These are phyloP conservation scores for Colius striatus DNA, from an alignment of 2,113 vertebrate genomes.

Conservation along the genomic window DNA sequence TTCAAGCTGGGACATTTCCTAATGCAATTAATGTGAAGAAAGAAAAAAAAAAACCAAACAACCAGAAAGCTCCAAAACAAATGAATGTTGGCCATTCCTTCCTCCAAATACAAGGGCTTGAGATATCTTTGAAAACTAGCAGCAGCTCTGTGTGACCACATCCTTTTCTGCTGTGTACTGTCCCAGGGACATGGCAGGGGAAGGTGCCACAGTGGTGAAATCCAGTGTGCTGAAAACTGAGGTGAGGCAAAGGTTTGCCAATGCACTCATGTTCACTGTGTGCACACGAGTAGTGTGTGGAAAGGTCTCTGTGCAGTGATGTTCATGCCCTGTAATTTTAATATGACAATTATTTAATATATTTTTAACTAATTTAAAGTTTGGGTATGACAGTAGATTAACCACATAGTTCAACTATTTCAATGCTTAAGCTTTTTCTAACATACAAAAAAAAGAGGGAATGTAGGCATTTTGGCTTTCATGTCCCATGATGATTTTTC, in stretches of 20 bases:
- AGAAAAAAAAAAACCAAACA: not conserved
- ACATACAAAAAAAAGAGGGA: not conserved
- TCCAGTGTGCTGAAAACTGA: not conserved
- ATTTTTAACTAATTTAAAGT: constrained; percentile 1
- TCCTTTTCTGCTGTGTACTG: not conserved
- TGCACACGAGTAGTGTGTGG: accelerated
- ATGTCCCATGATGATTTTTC: not conserved
- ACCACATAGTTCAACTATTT: not conserved
- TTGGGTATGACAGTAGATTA: not conserved
- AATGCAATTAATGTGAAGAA: not conserved
- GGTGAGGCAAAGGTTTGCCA: not conserved
- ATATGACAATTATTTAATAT: not conserved
- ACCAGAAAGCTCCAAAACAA: not conserved
- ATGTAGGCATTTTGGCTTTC: not conserved
- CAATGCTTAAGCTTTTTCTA: not conserved
- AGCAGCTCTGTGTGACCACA: not conserved
- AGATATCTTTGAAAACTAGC: not conserved
- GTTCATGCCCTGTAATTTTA: not conserved
- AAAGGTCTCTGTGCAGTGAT: not conserved
- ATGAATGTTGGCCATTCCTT: not conserved
- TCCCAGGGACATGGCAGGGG: accelerated
- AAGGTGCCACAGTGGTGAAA: not conserved
- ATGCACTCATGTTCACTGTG: not conserved
- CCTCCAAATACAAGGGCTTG: not conserved
- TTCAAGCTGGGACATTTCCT: not conserved